Conservation (phyloP, 2,888 invertebrate genomes). For the Silvanus unidentatus region DNA sequence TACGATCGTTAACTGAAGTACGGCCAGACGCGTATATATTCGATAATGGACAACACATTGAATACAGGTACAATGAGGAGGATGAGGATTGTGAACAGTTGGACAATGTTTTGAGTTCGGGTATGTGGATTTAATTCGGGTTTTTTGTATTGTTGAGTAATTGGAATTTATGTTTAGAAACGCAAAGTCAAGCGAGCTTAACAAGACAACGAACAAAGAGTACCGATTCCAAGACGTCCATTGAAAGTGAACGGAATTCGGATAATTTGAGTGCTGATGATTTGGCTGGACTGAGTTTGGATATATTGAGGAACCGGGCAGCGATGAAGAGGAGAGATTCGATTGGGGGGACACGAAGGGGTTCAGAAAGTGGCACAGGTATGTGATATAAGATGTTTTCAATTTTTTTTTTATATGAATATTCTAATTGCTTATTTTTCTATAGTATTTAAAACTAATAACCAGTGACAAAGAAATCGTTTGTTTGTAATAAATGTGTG, state of each 20-base stretch:
- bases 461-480: too few relatives aligned
- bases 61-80: slow-evolving; percentile 63
- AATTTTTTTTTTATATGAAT: not conserved
- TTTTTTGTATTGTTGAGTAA: too few relatives aligned
- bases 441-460: too few relatives aligned
- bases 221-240: slow-evolving; percentile 51
- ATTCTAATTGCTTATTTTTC: too few relatives aligned
- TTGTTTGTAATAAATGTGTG: too few relatives aligned
- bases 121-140: slow-evolving; percentile 17
- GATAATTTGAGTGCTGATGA: slow-evolving; percentile 39
- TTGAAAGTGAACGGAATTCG: slow-evolving; percentile 34
- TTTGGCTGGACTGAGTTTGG: slow-evolving; percentile 39
- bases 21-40: slow-evolving; percentile 55
- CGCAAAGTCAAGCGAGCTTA: slow-evolving; percentile 29
- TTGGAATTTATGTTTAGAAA: too few relatives aligned
- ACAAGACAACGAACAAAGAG: slow-evolving; percentile 49
- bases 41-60: slow-evolving; percentile 58
- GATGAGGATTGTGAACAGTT: slow-evolving; percentile 52
- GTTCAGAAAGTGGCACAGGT: slow-evolving; percentile 48
- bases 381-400: slow-evolving; percentile 17
- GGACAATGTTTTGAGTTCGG: slow-evolving; percentile 35
- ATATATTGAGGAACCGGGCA: slow-evolving; percentile 35
- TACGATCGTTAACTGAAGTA: slow-evolving; percentile 61
- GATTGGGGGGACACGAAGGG: slow-evolving; percentile 44
- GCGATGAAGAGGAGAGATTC: slow-evolving; percentile 47